Percentiles rank a stretch among this genome's conserved stretches.
Conservation (phyloP, 2,888 invertebrate species). For the Sesamia inferens region DNA sequence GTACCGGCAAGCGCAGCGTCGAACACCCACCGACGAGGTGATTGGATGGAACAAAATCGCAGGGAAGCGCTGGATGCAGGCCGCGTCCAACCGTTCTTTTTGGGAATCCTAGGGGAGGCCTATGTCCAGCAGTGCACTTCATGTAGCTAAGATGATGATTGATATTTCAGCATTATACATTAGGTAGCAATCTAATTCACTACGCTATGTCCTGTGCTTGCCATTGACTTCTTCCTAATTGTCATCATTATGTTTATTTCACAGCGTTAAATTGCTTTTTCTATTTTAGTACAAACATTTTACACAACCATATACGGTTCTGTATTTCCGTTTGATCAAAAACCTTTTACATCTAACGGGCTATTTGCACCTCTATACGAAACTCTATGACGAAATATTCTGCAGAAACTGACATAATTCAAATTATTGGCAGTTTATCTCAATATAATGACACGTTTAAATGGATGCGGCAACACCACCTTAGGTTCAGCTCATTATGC, state of each 20-base stretch:
- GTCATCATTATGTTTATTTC: not conserved
- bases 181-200: not conserved
- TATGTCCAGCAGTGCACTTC: too few species aligned
- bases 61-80: too few species aligned
- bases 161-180: not conserved
- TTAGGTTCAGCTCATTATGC: not conserved
- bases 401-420: not conserved
- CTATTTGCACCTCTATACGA: not conserved
- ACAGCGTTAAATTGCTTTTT: too few species aligned
- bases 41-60: too few species aligned
- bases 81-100: too few species aligned
- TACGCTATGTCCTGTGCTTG: not conserved
- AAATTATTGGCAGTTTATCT: not conserved
- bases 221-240: not conserved
- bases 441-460: not conserved
- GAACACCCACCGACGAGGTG: too few species aligned
- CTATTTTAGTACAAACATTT: not conserved
- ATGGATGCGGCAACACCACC: constrained; percentile 8
- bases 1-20: too few species aligned
- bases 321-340: not conserved
- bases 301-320: not conserved
- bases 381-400: not conserved
- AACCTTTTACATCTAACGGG: not conserved
- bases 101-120: too few species aligned
- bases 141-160: not conserved